A percentile compares a stretch with the other conserved stretches of the same genome.
Conservation (phyloP, 2,797 vertebrate genomes). For the Chelon auratus region DNA sequence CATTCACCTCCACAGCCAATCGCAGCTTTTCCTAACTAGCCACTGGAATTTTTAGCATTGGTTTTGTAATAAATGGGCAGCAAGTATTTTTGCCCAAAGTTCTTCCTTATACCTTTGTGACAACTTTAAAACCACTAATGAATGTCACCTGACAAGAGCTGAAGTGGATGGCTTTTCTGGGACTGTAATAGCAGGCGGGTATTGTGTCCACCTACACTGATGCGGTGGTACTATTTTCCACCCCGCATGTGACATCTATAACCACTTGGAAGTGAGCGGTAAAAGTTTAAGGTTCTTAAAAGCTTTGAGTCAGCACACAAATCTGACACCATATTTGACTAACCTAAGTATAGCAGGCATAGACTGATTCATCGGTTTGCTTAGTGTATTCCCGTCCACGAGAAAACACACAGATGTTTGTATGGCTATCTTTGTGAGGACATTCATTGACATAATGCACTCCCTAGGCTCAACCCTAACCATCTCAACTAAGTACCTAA, state of each 20-base stretch:
- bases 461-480: too few species aligned
- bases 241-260: background rate
- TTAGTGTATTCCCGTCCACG: background rate
- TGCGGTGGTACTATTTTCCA: background rate
- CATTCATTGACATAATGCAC: too few species aligned
- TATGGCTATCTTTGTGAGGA: too few species aligned
- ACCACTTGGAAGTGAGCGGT: background rate
- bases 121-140: slow-evolving; percentile 31
- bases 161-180: slow-evolving; percentile 2
- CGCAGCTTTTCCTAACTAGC: slow-evolving; percentile 20
- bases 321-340: background rate
- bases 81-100: slow-evolving; percentile 21
- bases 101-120: slow-evolving; percentile 29
- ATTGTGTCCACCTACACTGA: slow-evolving; percentile 13
- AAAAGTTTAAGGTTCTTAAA: slow-evolving; percentile 10
- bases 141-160: slow-evolving; percentile 37
- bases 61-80: slow-evolving; percentile 26
- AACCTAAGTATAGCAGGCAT: background rate
- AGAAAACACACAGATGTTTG: background rate
- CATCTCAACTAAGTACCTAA: too few species aligned
- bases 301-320: background rate
- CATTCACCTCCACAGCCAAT: slow-evolving; percentile 46
- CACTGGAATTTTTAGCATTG: slow-evolving; percentile 40
- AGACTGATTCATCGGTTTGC: background rate
- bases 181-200: slow-evolving; percentile 17